Evolutionary conservation across 2,888 invertebrate genomes (phyloP), one percentile per base, ranked within the genome.

Genomic region (Lamellibrachia satsuma): DNA sequence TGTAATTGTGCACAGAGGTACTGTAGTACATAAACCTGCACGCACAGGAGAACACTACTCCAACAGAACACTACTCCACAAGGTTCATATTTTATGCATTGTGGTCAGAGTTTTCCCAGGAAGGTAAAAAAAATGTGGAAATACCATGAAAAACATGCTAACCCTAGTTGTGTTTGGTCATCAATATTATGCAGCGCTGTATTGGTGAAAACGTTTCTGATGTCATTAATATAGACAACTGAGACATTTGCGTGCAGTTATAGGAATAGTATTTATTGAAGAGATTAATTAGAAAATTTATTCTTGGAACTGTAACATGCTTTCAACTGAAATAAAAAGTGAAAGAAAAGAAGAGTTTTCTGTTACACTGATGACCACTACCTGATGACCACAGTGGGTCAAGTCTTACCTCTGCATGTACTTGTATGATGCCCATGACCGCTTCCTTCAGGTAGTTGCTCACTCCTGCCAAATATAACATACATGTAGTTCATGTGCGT

Each of bases 401-500:
- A 27, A 7, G 39, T 91, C 94, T 94, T 93, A 97, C 97, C 96
- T 97, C 97, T 52, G 97, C 97, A 94, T 97, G 97, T 11, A 97
- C 97, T 94, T 96, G 96, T 93, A 97, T 97, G 95, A 97, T 96
- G 91, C 96, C 96, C 95, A 97, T 95, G 51, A 97, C 95, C 8
- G 97, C 96, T 94, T 97, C 97, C 93, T 97, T 99, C 52, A 98
- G 98, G 95, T 99, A 99, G 0, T 95, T 95, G 39, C 96, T 93
- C 22, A 96, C 96, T 93, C 95, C 96, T 96, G 94, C 39, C 94
- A 75, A 6, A 75, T n/a, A 75, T n/a, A 75, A 22, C 75, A 75
- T 75, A n/a, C 55, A 55, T 9, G 7, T 55, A 9, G 55, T 22
- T 15, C n/a, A 15, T 11, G 75, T 75, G 75, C 75, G 6, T 75